These are phyloP conservation scores for Drosophila lutescens DNA, from an alignment of 2,888 invertebrate genomes.

Conservation along the genomic window DNA sequence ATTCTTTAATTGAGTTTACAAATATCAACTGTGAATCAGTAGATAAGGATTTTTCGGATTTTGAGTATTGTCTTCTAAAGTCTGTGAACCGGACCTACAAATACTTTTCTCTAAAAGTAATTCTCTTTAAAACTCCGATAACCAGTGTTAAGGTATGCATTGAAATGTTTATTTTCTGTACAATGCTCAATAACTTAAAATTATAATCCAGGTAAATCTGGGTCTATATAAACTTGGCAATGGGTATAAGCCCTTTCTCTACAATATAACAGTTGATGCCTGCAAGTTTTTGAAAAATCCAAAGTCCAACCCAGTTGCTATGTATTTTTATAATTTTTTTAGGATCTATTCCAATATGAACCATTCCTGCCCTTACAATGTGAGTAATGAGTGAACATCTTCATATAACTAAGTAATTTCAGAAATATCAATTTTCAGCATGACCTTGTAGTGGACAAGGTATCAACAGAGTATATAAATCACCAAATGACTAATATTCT, in stretches of 20 bases:
- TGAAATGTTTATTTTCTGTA: too few relatives aligned
- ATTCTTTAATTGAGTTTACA: not conserved
- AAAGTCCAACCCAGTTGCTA: not conserved
- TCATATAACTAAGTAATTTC: too few relatives aligned
- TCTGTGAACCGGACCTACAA: slow-evolving; percentile 16
- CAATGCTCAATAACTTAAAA: too few relatives aligned
- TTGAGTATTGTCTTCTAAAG: slow-evolving; percentile 9
- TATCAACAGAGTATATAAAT: not conserved
- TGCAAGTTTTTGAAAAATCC: not conserved
- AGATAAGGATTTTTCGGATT: not conserved
- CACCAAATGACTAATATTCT: not conserved
- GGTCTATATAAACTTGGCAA: not conserved
- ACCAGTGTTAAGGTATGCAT: not conserved
- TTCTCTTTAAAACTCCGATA: not conserved
- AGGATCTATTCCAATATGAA: slow-evolving; percentile 4
- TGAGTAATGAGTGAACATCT: not conserved
- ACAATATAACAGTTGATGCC: slow-evolving; percentile 16
- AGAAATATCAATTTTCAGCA: not conserved
- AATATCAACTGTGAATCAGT: not conserved
- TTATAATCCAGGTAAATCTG: not conserved
- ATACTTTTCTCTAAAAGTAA: not conserved
- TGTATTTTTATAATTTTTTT: not conserved
- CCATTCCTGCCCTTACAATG: slow-evolving; percentile 12
- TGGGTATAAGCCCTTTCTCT: slow-evolving; percentile 5
- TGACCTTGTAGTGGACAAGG: not conserved